A percentile compares a stretch with the other conserved stretches of the same genome.
Evolutionary conservation across 1,140 invertebrate species (phyloP).

Genomic region (Papilio aristodemus): DNA sequence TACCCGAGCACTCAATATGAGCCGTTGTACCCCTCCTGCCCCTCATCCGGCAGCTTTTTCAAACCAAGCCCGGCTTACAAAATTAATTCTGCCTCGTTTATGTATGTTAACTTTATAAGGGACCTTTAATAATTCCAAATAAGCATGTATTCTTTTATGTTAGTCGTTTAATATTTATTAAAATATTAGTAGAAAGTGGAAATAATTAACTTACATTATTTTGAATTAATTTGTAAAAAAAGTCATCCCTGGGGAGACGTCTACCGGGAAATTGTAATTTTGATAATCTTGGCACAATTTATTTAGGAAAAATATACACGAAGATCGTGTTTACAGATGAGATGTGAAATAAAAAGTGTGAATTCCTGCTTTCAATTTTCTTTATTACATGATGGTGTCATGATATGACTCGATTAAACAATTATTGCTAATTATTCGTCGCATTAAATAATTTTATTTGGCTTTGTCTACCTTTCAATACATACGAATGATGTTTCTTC

Average conservation of each 20-base stretch:
- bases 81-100: slow-evolving; percentile 42
- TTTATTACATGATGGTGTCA: too few species aligned
- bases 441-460: too few species aligned
- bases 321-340: background rate
- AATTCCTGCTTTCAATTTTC: background rate
- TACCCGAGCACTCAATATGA: slow-evolving; percentile 69
- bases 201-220: too few species aligned
- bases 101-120: slow-evolving; percentile 48
- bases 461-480: too few species aligned
- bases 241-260: background rate
- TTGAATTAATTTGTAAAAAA: slow-evolving; percentile 2
- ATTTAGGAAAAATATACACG: background rate
- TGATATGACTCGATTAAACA: too few species aligned
- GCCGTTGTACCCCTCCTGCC: slow-evolving; percentile 42
- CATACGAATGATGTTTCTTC: too few species aligned
- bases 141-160: background rate
- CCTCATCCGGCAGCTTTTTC: slow-evolving; percentile 53
- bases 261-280: slow-evolving; percentile 17
- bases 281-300: slow-evolving; percentile 4
- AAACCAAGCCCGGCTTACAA: slow-evolving; percentile 4
- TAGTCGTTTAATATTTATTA: background rate
- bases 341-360: background rate
- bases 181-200: too few species aligned
- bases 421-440: too few species aligned
- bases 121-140: background rate